Base-by-base conservation (phyloP, 2,888 invertebrate species). In the Steinernema hermaphroditum region DNA sequence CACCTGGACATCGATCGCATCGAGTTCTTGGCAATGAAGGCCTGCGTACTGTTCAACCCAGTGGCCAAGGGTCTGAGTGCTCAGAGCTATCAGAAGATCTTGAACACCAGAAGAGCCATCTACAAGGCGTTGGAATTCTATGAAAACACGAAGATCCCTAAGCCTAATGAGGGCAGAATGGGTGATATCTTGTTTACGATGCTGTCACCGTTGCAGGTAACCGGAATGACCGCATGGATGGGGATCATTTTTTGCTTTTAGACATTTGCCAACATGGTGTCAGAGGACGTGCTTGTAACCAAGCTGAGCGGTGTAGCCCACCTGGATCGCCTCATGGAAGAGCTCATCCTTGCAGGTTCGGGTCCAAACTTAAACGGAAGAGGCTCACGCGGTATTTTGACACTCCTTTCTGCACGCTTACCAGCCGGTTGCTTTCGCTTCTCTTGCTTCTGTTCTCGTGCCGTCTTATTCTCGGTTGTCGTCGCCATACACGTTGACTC, bases 1-100 rank as follows among this genome's bases (percentile, higher is more conserved):
- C 95, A 95, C 87, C 73, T 81, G 72, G 93, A 94, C 87, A 94
- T 98, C 81, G 97, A 98, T 88, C 96, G 97, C 88, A 93, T 94
- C 0, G 98, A 98, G 89, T 94, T 97, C 88, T 96, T 97, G 72
- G 97, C 97, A 87, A 91, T 98, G 81, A 98, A 97, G 89, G 96
- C 97, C 69, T 93, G 98, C 87, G 95, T 98, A 71, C 96, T 98
- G 89, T 98, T 98, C 87, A 97, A 98, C 89, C 97, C 97, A 80
- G 94, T 72, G 9, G 93, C 95, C 34, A 92, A 94, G 87, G 94
- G 94, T 70, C 89, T 98, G 81, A 81, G 83, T 19, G 54, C 77
- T 0, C 92, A 92, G 86, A 92, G 92, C 73, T 91, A 91, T 34
- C 91, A 91, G 81, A 92, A 93, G 85, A 92, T 96, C 8, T 93